A percentile compares a stretch with the other conserved stretches of the same genome.
Evolutionary conservation across 2,113 vertebrate genomes (phyloP).

Genomic region (Ceratotherium simum): DNA sequence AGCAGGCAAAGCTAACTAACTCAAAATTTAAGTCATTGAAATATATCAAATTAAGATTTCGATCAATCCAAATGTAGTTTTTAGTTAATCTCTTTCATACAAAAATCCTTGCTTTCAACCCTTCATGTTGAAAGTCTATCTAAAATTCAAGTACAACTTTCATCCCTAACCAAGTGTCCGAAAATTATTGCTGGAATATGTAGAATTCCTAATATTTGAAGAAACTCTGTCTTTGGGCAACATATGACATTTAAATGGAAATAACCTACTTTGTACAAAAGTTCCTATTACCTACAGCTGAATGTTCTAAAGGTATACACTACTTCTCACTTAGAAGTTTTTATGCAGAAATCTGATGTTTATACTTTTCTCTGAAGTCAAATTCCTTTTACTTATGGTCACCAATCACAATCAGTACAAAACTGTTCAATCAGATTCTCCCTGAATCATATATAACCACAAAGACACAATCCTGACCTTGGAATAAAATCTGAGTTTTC

Average conservation of each 20-base stretch:
- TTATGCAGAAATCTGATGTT: background rate
- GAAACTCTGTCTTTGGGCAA: background rate
- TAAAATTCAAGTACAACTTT: background rate
- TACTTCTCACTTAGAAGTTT: background rate
- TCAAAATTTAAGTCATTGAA: background rate
- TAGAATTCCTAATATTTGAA: background rate
- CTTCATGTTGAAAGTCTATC: background rate
- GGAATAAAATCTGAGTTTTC: background rate
- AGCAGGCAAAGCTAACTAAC: background rate
- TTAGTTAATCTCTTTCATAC: background rate
- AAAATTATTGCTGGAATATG: background rate
- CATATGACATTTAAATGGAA: background rate
- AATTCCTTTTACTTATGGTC: background rate
- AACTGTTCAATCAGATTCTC: background rate
- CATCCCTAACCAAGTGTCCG: background rate
- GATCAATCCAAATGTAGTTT: background rate
- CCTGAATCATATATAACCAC: background rate
- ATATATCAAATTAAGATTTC: background rate
- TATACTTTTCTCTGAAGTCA: conserved; percentile 12
- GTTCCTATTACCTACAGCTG: background rate
- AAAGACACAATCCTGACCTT: background rate
- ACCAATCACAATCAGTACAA: background rate
- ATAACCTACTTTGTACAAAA: conserved; percentile 18
- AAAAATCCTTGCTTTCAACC: conserved; percentile 4
- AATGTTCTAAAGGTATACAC: background rate